These are phyloP conservation scores for Lepisosteus osseus DNA, from an alignment of 2,113 vertebrate species.

Conservation along the genomic window DNA sequence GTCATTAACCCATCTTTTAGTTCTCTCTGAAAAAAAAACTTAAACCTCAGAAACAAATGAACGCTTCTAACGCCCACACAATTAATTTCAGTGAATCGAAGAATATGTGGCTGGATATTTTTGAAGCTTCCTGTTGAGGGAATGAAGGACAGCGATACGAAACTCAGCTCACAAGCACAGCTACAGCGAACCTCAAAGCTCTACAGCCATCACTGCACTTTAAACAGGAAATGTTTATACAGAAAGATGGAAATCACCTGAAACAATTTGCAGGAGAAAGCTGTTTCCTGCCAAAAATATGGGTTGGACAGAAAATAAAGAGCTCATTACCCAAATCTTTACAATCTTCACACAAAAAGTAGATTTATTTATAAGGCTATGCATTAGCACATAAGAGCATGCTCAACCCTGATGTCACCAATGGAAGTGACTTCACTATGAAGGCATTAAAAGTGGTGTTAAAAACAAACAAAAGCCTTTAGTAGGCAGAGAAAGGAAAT, in stretches of 20 bases:
- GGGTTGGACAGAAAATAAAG: too few species aligned
- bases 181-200: conserved; percentile 5
- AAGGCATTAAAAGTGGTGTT: too few species aligned
- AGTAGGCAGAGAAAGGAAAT: too few species aligned
- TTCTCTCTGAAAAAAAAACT: conserved; percentile 5
- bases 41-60: conserved; percentile 31
- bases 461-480: too few species aligned
- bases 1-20: too few species aligned
- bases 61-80: conserved; percentile 27
- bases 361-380: too few species aligned
- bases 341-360: too few species aligned
- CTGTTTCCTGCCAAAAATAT: conserved; percentile 29
- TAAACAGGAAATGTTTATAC: conserved; percentile 38
- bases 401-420: too few species aligned
- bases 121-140: conserved; percentile 19
- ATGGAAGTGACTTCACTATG: too few species aligned
- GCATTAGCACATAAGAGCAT: too few species aligned
- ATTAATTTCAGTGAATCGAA: conserved; percentile 14
- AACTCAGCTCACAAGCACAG: conserved; percentile 1
- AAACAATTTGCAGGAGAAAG: conserved; percentile 34
- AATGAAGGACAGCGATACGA: conserved; percentile 19
- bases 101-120: conserved; percentile 27
- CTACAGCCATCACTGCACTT: conserved; percentile 23
- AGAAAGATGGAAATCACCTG: conserved; percentile 33
- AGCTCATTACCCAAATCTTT: too few species aligned